These are phyloP conservation scores for Callyntrura guangdongensis DNA, from an alignment of 2,888 invertebrate species.

Conservation along the genomic window DNA sequence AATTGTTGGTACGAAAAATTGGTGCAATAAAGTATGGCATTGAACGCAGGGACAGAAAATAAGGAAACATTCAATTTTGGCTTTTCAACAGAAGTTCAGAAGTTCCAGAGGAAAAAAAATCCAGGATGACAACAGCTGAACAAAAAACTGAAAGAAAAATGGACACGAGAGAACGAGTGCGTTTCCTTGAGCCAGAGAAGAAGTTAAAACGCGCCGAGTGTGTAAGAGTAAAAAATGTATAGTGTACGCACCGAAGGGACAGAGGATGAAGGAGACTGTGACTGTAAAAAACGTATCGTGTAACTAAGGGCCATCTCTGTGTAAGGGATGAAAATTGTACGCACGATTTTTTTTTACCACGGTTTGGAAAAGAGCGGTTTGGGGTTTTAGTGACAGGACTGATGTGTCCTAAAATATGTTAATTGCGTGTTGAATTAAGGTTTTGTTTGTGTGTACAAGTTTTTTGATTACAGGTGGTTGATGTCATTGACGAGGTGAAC, in stretches of 20 bases:
- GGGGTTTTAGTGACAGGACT: neutral
- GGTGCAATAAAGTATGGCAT: neutral
- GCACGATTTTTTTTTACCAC: neutral
- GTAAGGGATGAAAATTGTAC: neutral
- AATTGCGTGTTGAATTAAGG: neutral
- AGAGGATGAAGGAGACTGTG: neutral
- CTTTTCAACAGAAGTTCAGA: neutral
- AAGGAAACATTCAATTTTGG: neutral
- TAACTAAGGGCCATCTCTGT: constrained; percentile 59
- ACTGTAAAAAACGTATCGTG: neutral
- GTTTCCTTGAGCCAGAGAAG: neutral
- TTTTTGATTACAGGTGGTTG: constrained; percentile 4
- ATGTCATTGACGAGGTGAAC: neutral
- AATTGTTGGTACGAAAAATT: neutral
- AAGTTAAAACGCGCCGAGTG: neutral
- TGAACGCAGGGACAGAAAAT: neutral
- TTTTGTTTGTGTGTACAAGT: constrained; percentile 5
- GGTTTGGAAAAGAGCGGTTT: neutral
- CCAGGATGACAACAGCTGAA: neutral
- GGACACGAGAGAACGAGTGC: neutral
- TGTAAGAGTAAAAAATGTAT: neutral
- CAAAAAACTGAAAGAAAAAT: neutral
- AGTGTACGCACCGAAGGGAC: neutral
- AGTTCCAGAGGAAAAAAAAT: too few relatives aligned
- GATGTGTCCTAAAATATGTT: neutral